phyloP scores from a whole-genome alignment of 2,113 vertebrate species.

The Otis tarda region DNA sequence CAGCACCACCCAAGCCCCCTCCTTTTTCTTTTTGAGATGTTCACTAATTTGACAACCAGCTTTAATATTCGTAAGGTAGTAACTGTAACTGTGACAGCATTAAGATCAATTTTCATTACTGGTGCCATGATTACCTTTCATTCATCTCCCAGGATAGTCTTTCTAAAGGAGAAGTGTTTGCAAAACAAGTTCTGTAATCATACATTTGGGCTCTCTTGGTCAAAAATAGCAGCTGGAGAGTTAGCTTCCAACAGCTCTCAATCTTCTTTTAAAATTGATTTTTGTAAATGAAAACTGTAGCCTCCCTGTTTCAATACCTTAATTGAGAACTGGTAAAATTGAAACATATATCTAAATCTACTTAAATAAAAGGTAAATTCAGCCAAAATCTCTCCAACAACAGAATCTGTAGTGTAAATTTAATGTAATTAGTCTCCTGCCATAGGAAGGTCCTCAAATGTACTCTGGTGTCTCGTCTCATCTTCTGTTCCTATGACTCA shows the following conservation, averaged over 20 bases:
- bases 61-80: neutral
- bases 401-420: neutral
- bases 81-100: neutral
- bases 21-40: neutral
- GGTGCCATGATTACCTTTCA: neutral
- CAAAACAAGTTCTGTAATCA: neutral
- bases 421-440: neutral
- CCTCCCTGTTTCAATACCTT: neutral
- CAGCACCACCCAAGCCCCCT: neutral
- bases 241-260: neutral
- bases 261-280: neutral
- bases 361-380: conserved; percentile 1
- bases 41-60: neutral
- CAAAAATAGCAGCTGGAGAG: neutral
- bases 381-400: neutral
- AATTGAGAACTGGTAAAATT: neutral
- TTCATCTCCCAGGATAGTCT: neutral
- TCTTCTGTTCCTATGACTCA: neutral
- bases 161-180: neutral
- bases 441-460: neutral
- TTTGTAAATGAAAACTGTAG: neutral
- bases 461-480: neutral
- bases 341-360: neutral
- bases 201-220: neutral
- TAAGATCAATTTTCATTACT: neutral